Evolutionary conservation across 2,888 invertebrate species (phyloP).

Genomic region (Caenorhabditis sp.): DNA sequence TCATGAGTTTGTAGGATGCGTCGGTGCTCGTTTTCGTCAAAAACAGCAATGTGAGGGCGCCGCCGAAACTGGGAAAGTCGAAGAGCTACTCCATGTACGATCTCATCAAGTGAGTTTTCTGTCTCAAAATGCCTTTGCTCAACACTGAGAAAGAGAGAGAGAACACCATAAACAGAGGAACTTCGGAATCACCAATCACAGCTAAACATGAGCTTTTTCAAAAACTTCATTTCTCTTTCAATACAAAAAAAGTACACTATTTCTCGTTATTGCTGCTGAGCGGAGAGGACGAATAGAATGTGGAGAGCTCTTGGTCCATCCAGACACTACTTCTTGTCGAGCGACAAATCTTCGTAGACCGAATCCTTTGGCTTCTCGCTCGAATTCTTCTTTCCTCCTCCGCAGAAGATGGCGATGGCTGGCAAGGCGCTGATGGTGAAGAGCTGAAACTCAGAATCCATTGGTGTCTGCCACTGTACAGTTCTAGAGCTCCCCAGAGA

Average conservation of each 20-base stretch:
- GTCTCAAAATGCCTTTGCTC: too few relatives aligned
- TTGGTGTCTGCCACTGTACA: too few relatives aligned
- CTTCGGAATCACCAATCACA: too few relatives aligned
- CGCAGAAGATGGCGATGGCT: conserved; percentile 10
- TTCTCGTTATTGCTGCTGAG: background rate
- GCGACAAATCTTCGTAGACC: conserved; percentile 35
- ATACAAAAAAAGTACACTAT: background rate
- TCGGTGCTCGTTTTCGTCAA: conserved; percentile 80
- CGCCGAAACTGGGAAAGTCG: conserved; percentile 79
- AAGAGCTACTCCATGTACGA: conserved; percentile 80
- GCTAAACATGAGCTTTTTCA: too few relatives aligned
- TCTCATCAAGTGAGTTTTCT: conserved; percentile 72
- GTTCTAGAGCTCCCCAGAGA: background rate
- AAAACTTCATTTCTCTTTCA: background rate
- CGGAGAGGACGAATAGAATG: background rate
- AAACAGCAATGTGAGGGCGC: conserved; percentile 80
- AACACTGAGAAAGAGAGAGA: too few relatives aligned
- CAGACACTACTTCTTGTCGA: conserved; percentile 26
- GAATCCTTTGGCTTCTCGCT: conserved; percentile 24
- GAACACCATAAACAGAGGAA: too few relatives aligned
- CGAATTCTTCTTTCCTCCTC: conserved; percentile 28
- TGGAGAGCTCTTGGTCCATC: background rate
- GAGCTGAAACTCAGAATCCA: background rate
- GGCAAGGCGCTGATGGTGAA: conserved; percentile 12
- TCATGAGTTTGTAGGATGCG: conserved; percentile 69